A percentile compares a stretch with the other conserved stretches of the same genome.
These are phyloP conservation scores for Pedicia rivosa DNA, from an alignment of 2,888 invertebrate species.

Conservation along the genomic window DNA sequence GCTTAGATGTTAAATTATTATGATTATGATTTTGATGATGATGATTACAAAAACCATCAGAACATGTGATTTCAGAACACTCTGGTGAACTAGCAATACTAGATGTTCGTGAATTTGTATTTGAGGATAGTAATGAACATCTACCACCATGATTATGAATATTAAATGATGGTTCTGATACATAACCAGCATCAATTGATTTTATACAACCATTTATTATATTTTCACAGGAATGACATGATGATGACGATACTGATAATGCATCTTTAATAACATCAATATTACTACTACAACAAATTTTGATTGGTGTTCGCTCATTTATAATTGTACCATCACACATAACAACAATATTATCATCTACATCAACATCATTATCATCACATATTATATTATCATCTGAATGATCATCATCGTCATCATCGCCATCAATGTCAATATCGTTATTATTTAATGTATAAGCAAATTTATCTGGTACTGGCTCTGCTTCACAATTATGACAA, in stretches of 20 bases:
- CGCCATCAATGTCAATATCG: constrained; percentile 16
- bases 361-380: constrained; percentile 15
- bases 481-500: constrained; percentile 7
- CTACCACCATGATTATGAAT: constrained; percentile 53
- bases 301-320: no score
- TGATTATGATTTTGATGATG: constrained; percentile 30
- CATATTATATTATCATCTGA: constrained; percentile 21
- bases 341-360: constrained; percentile 8
- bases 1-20: constrained; percentile 2
- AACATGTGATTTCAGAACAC: constrained; percentile 80
- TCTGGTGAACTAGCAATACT: constrained; percentile 75
- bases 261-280: constrained; percentile 2
- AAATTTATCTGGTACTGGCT: constrained; percentile 14
- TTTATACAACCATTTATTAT: constrained; percentile 32
- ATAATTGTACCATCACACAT: constrained; percentile 1
- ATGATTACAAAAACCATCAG: constrained; percentile 73
- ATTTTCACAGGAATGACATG: constrained; percentile 36
- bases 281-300: no score
- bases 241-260: constrained; percentile 18
- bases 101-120: constrained; percentile 48
- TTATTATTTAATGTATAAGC: constrained; percentile 13
- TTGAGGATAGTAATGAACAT: constrained; percentile 5
- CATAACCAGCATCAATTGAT: constrained; percentile 76
- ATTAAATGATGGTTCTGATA: constrained; percentile 53
- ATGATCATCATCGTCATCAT: constrained; percentile 33